phyloP scores from a whole-genome alignment of 2,113 vertebrate species.

The Sardina pilchardus region DNA sequence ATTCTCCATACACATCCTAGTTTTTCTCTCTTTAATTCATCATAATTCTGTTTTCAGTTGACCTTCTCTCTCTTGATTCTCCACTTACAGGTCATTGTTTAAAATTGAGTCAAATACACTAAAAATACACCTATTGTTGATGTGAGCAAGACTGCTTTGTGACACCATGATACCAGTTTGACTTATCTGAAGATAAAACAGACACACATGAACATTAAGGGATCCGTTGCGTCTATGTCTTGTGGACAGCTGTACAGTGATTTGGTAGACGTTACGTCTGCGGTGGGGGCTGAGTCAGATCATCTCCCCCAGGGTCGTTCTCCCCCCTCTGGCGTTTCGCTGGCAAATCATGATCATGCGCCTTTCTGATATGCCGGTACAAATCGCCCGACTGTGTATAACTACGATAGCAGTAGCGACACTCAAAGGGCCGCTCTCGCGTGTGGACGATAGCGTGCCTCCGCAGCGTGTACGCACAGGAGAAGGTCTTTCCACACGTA shows the following conservation, averaged over 20 bases:
- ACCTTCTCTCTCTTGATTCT: not conserved
- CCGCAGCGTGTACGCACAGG: conserved; percentile 87
- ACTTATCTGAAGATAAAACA: not conserved
- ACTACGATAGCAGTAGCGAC: conserved; percentile 89
- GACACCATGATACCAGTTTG: not conserved
- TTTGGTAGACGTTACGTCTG: conserved; percentile 26
- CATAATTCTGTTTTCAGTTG: not conserved
- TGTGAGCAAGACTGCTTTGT: not conserved
- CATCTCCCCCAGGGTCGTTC: conserved; percentile 46
- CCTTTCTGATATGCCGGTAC: conserved; percentile 91
- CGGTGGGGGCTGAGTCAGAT: conserved; percentile 41
- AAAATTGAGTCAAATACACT: not conserved
- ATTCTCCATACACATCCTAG: not conserved
- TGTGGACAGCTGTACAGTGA: not conserved
- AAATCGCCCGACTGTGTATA: conserved; percentile 94
- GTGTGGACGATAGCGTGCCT: conserved; percentile 93
- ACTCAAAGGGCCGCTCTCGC: conserved; percentile 86
- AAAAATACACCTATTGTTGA: not conserved
- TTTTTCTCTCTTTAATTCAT: not conserved
- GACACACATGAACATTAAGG: not conserved
- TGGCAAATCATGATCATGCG: conserved; percentile 79
- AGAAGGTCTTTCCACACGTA: conserved; percentile 92
- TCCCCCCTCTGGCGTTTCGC: conserved; percentile 81
- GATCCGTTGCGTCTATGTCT: not conserved
- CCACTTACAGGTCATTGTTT: not conserved